Percentiles rank a stretch among this genome's conserved stretches.
Evolutionary conservation across 2,797 vertebrate species (phyloP).

Genomic region (Geotrypetes seraphini): DNA sequence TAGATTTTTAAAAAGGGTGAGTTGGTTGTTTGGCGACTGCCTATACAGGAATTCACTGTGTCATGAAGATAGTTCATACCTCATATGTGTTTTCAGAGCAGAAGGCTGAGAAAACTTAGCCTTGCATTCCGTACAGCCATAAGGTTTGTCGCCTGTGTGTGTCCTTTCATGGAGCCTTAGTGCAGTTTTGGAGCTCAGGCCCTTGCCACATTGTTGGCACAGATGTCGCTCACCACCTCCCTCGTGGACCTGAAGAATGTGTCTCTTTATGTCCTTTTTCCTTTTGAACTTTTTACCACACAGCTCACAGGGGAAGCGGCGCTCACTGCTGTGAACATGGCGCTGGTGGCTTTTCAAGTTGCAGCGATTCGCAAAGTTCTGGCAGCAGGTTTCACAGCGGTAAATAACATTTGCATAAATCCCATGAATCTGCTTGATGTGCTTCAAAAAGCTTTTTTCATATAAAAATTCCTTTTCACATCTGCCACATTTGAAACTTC

Average conservation of each 20-base stretch:
- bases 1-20: too few species aligned
- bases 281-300: conserved; percentile 91
- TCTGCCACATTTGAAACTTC: conserved; percentile 68
- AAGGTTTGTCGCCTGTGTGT: conserved; percentile 84
- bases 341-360: conserved; percentile 91
- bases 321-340: conserved; percentile 88
- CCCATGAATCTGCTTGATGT: conserved; percentile 74
- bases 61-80: conserved; percentile 48
- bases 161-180: conserved; percentile 84
- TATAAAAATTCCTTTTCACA: conserved; percentile 88
- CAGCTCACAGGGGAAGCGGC: conserved; percentile 76
- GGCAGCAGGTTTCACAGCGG: conserved; percentile 77
- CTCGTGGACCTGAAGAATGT: conserved; percentile 87
- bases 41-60: too few species aligned
- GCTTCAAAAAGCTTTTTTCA: conserved; percentile 87
- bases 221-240: conserved; percentile 68
- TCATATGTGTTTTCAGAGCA: conserved; percentile 89
- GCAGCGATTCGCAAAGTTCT: conserved; percentile 91
- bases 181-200: conserved; percentile 86
- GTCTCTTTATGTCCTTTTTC: conserved; percentile 86
- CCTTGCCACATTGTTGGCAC: conserved; percentile 80
- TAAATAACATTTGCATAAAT: conserved; percentile 66
- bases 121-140: conserved; percentile 70
- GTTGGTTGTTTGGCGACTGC: too few species aligned
- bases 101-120: conserved; percentile 91